These are phyloP conservation scores for Eidolon dupreanum DNA, from an alignment of 2,797 vertebrate species.

Conservation along the genomic window DNA sequence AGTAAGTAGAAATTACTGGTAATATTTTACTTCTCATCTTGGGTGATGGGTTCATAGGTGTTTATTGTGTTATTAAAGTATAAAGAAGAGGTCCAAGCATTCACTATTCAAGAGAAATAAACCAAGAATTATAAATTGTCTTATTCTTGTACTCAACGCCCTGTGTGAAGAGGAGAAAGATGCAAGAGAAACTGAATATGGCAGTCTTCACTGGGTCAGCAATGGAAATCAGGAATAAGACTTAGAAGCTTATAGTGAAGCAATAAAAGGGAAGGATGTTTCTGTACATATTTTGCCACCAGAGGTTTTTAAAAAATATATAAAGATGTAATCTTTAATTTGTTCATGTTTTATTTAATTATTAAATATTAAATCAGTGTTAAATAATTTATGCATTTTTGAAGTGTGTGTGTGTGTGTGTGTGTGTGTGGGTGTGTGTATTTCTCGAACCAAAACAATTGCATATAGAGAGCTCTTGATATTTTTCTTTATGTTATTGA, in stretches of 20 bases:
- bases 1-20: neutral
- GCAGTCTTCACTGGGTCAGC: neutral
- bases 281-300: neutral
- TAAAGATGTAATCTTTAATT: neutral
- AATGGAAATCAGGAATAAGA: neutral
- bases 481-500: neutral
- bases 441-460: neutral
- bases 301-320: neutral
- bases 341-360: neutral
- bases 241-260: neutral
- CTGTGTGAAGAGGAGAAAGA: neutral
- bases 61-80: neutral
- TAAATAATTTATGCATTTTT: neutral
- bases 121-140: neutral
- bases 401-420: neutral
- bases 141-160: neutral
- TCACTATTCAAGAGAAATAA: neutral
- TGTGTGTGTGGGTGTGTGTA: neutral
- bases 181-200: neutral
- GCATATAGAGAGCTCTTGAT: neutral
- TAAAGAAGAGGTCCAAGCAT: neutral
- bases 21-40: neutral
- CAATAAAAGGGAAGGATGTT: neutral
- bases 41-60: neutral
- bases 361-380: neutral